Percentiles rank a stretch among this genome's conserved stretches.
These are phyloP conservation scores for Antechinus flavipes DNA, from an alignment of 2,113 vertebrate species.

Conservation along the genomic window DNA sequence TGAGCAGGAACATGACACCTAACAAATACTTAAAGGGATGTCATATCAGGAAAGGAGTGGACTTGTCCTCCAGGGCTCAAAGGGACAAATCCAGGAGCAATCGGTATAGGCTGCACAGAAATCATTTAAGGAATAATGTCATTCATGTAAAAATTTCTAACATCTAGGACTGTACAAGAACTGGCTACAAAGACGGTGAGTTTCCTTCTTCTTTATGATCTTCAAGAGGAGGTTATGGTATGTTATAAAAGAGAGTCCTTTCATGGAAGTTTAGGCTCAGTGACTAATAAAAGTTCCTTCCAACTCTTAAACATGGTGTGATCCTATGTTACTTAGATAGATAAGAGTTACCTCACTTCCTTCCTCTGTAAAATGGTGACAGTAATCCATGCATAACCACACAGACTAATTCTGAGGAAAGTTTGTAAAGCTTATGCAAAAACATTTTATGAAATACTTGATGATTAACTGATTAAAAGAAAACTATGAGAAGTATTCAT, in stretches of 20 bases:
- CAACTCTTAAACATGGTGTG: neutral
- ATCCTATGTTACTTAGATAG: neutral
- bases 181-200: neutral
- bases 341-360: neutral
- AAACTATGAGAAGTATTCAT: neutral
- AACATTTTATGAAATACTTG: neutral
- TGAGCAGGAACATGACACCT: neutral
- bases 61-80: neutral
- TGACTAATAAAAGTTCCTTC: neutral
- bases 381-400: neutral
- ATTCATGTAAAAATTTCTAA: neutral
- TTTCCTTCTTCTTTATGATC: neutral
- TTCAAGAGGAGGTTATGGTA: neutral
- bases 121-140: neutral
- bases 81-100: neutral
- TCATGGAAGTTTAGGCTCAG: neutral
- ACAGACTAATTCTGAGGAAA: neutral
- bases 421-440: neutral
- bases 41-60: too few relatives aligned
- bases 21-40: neutral
- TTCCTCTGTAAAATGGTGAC: neutral
- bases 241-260: neutral
- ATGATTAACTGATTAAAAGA: neutral
- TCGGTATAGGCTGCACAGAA: neutral
- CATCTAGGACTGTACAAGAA: neutral